These are phyloP conservation scores for Drosophila erecta DNA, from an alignment of 1,140 invertebrate species.

Conservation along the genomic window DNA sequence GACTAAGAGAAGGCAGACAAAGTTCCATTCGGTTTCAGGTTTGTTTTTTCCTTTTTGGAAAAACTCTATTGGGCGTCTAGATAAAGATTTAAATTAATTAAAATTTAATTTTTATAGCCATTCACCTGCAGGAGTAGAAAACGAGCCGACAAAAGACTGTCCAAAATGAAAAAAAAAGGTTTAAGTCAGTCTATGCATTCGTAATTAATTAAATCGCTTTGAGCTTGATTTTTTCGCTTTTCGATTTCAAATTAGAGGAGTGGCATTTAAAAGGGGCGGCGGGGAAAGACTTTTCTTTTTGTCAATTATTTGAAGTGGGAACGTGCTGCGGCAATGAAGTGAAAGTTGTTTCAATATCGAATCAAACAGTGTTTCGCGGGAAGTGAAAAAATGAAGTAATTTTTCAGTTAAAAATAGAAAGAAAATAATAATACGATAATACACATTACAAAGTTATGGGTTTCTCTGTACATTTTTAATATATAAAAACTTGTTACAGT, in stretches of 20 bases:
- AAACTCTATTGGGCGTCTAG: slow-evolving; percentile 44
- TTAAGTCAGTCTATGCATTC: slow-evolving; percentile 57
- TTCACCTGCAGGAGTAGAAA: slow-evolving; percentile 58
- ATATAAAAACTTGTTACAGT: slow-evolving; percentile 50
- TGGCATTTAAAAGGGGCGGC: slow-evolving; percentile 10
- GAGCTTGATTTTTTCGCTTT: slow-evolving; percentile 49
- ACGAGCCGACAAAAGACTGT: slow-evolving; percentile 1
- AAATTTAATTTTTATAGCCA: slow-evolving; percentile 66
- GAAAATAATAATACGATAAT: slow-evolving; percentile 30
- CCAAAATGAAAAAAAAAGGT: slow-evolving; percentile 18
- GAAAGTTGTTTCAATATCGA: slow-evolving; percentile 73
- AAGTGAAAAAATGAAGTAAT: slow-evolving; percentile 69
- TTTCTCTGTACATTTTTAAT: slow-evolving; percentile 23
- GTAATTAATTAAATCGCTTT: slow-evolving; percentile 74
- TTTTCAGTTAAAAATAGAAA: slow-evolving; percentile 48
- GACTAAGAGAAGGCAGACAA: slow-evolving; percentile 12
- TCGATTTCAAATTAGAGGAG: slow-evolving; percentile 43
- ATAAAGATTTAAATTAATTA: slow-evolving; percentile 73
- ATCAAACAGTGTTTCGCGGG: slow-evolving; percentile 53
- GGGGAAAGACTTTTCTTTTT: slow-evolving; percentile 63
- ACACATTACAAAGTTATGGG: slow-evolving; percentile 36
- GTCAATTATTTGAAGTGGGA: slow-evolving; percentile 67
- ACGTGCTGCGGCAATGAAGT: slow-evolving; percentile 63
- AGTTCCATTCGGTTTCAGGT: slow-evolving; percentile 22
- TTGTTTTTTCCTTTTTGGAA: slow-evolving; percentile 26